A percentile compares a stretch with the other conserved stretches of the same genome.
Conservation (phyloP, 2,113 vertebrate species). For the Mirounga angustirostris region DNA sequence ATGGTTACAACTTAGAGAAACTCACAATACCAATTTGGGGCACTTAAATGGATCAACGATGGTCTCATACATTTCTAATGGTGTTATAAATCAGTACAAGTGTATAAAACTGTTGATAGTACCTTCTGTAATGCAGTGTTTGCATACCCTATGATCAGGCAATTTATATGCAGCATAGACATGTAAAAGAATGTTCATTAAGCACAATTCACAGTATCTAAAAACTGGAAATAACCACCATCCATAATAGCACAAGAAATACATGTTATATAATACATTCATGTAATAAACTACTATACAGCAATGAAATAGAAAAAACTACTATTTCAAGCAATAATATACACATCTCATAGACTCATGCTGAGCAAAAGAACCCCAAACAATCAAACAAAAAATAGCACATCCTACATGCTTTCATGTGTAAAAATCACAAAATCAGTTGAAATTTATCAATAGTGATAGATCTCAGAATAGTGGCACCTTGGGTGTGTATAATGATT, state of each 20-base stretch:
- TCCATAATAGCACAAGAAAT: background rate
- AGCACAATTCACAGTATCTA: background rate
- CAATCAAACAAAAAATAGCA: background rate
- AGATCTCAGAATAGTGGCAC: background rate
- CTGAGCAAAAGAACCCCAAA: background rate
- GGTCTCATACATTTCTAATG: background rate
- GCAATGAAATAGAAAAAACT: background rate
- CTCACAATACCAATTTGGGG: background rate
- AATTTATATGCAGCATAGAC: background rate
- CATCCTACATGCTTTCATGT: background rate
- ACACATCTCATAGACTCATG: background rate
- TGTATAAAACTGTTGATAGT: background rate
- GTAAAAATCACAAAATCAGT: background rate
- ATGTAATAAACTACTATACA: background rate
- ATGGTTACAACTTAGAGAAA: background rate
- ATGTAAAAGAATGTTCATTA: background rate
- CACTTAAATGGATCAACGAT: background rate
- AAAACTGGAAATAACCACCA: background rate
- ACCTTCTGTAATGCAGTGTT: background rate
- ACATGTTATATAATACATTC: too few relatives aligned
- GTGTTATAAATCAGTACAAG: background rate
- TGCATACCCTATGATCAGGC: background rate
- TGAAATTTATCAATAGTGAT: background rate
- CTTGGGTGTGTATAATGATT: rapidly evolving
- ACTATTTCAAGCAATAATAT: background rate